These are phyloP conservation scores for Acanthochromis polyacanthus DNA, from an alignment of 2,113 vertebrate genomes.

Conservation along the genomic window DNA sequence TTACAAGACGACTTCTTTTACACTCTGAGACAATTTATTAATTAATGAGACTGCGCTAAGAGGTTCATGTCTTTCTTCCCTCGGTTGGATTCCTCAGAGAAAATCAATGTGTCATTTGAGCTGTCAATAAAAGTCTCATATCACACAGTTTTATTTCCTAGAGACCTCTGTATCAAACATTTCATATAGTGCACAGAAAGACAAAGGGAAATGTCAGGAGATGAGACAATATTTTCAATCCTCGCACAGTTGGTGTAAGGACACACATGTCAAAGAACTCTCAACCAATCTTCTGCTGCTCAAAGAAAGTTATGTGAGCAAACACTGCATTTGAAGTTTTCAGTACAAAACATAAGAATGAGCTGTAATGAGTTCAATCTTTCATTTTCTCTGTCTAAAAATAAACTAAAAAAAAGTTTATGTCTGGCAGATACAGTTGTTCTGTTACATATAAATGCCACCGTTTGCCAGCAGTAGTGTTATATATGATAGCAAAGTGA, in stretches of 20 bases:
- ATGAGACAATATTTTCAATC: constrained; percentile 31
- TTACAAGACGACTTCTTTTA: constrained; percentile 43
- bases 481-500: constrained; percentile 33
- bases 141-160: constrained; percentile 47
- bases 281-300: neutral
- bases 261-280: neutral
- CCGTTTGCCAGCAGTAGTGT: neutral
- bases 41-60: constrained; percentile 76
- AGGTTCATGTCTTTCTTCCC: constrained; percentile 51
- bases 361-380: constrained; percentile 36
- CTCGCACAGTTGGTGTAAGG: constrained; percentile 1
- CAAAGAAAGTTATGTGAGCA: neutral
- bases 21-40: constrained; percentile 69
- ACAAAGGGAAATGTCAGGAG: constrained; percentile 44
- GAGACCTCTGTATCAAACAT: constrained; percentile 42
- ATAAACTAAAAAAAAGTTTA: constrained; percentile 8
- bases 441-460: neutral
- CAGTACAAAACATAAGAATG: constrained; percentile 41
- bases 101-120: constrained; percentile 73
- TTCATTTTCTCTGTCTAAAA: constrained; percentile 24
- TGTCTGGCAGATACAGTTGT: neutral
- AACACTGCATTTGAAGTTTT: constrained; percentile 25
- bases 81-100: constrained; percentile 69
- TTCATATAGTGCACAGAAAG: constrained; percentile 37
- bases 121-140: constrained; percentile 51